Base-by-base conservation (phyloP, 1,140 invertebrate species). In the Drosophila kurseongensis region DNA sequence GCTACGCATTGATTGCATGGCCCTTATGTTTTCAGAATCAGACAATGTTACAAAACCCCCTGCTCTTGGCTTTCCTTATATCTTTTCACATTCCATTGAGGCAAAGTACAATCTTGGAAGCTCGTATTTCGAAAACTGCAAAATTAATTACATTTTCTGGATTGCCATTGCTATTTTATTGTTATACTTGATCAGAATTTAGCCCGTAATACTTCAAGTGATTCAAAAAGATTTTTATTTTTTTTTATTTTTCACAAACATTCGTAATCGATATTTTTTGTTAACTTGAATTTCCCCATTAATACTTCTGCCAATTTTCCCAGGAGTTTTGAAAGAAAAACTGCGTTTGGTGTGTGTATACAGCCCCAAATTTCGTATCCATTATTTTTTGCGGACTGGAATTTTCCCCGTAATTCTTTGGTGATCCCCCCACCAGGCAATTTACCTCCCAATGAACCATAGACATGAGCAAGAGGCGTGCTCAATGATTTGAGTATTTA, bases 1-100 rank as follows among this genome's bases (percentile, higher is more conserved):
- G 72, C 58, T 82, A 86, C 75, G 78, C 82, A 86, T 61, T 65
- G 69, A 81, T 81, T 65, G 78, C 75, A 63, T 86, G 82, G 35
- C 18, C 72, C 65, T 45, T 35, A 40, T 48, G n/a, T 44, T 48
- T 42, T 16, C 58, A 50, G 55, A 71, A 41, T 58, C 29, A 58
- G 51, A 44, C 41, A 44, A 48, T 59, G 47, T 58, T 57, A 60
- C 48, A 61, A 16, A 40, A 16, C 41, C 8, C n/a, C 1, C 5
- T 14, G n/a, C 16, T 23, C 56, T 29, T 14, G 14, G 18, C 8
- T 32, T 8, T 6, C 50, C 4, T n/a, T 56, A 18, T 38, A 41
- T 68, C 51, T 56, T 40, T 48, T 48, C 41, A 41, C 45, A 41
- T 55, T 36, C 18, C 12, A 36, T 45, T 32, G 18, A 23, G 32